Evolutionary conservation across 2,888 invertebrate genomes (phyloP).

Genomic region (Caenorhabditis panamensis): DNA sequence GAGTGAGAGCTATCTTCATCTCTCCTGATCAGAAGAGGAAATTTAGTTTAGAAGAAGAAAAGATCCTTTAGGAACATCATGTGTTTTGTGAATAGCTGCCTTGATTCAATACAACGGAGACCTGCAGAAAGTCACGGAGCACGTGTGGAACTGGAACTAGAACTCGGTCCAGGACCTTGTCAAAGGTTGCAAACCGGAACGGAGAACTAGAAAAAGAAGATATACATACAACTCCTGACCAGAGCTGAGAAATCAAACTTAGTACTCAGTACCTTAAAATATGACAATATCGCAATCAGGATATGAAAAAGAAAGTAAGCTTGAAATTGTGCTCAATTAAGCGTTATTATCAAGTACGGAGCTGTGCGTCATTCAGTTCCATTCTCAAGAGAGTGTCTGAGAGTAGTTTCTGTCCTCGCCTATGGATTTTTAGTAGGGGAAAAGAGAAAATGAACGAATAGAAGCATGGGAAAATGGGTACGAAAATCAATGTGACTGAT

Average conservation of each 20-base stretch:
- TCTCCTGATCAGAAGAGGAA: constrained; percentile 37
- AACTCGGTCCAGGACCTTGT: not conserved
- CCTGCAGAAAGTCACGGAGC: constrained; percentile 44
- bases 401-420: not conserved
- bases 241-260: constrained; percentile 14
- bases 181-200: constrained; percentile 7
- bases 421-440: not conserved
- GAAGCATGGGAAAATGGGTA: constrained; percentile 4
- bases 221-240: constrained; percentile 14
- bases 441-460: not conserved
- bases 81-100: constrained; percentile 54
- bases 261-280: not conserved
- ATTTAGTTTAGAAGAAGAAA: constrained; percentile 39
- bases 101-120: constrained; percentile 45
- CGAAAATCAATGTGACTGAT: not conserved
- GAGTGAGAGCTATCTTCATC: constrained; percentile 12
- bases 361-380: constrained; percentile 30
- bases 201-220: not conserved
- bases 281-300: constrained; percentile 45
- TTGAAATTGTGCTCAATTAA: constrained; percentile 38
- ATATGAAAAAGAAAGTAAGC: not conserved
- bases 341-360: constrained; percentile 30
- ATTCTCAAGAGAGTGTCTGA: constrained; percentile 11
- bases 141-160: constrained; percentile 11
- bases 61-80: constrained; percentile 46